Conservation (phyloP, 1,140 invertebrate species). For the Bombus breviceps region DNA sequence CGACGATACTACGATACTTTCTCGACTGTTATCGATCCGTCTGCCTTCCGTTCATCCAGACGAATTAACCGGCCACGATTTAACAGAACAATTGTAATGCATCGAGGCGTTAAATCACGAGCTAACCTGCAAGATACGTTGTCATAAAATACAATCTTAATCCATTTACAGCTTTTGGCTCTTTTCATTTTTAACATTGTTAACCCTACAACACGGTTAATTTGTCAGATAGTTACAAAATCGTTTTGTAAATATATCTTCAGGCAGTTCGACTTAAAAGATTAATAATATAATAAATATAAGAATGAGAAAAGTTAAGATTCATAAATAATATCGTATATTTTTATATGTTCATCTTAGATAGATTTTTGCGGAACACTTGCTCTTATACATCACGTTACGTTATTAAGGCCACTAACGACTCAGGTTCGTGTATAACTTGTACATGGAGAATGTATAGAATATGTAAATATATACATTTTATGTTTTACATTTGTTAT, state of each 20-base stretch:
- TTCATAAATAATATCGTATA: too few relatives aligned
- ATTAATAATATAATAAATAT: background rate
- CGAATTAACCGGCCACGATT: background rate
- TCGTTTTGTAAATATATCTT: background rate
- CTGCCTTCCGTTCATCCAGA: background rate
- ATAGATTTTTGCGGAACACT: too few relatives aligned
- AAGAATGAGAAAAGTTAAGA: too few relatives aligned
- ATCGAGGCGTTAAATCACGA: background rate
- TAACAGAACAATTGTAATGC: slow-evolving; percentile 15
- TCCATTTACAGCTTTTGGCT: background rate
- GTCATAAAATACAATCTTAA: background rate
- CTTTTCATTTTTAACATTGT: background rate
- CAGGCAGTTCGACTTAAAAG: background rate
- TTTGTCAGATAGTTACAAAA: background rate
- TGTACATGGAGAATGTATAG: too few relatives aligned
- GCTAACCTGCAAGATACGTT: background rate
- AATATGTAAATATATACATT: too few relatives aligned
- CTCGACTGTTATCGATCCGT: background rate
- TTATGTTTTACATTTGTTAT: too few relatives aligned
- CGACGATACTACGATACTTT: slow-evolving; percentile 16
- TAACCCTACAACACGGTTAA: background rate
- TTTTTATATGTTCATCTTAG: too few relatives aligned
- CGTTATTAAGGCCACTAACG: too few relatives aligned
- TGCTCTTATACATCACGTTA: too few relatives aligned
- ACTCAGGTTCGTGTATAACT: too few relatives aligned